A percentile compares a stretch with the other conserved stretches of the same genome.
Conservation (phyloP, 2,113 vertebrate genomes). For the Elephas maximus region DNA sequence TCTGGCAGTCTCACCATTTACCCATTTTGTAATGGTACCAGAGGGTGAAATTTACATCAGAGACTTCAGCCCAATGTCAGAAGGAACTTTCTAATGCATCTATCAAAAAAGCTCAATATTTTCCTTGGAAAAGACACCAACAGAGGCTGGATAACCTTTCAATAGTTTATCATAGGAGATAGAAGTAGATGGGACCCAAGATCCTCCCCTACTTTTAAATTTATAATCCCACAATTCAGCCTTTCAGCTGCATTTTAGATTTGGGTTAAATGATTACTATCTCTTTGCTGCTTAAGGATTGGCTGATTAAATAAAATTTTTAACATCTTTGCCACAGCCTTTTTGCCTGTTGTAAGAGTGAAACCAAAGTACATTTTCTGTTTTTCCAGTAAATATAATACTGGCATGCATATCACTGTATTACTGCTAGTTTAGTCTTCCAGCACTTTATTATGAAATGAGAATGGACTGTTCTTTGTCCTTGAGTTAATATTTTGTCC, state of each 20-base stretch:
- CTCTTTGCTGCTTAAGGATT: neutral
- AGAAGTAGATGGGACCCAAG: neutral
- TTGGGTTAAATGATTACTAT: neutral
- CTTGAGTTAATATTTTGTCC: conserved; percentile 55
- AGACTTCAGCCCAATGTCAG: neutral
- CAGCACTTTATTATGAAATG: neutral
- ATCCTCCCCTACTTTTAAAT: neutral
- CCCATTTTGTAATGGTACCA: neutral
- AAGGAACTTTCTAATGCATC: conserved; percentile 13
- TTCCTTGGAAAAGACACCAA: conserved; percentile 2
- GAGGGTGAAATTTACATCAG: neutral
- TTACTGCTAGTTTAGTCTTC: neutral
- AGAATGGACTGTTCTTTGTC: conserved; percentile 36
- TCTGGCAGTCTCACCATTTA: neutral
- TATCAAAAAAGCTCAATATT: neutral
- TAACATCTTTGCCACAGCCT: neutral
- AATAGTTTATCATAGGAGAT: neutral
- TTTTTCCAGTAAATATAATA: neutral
- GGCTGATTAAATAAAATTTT: neutral
- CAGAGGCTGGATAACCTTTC: neutral
- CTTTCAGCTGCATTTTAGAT: conserved; percentile 51
- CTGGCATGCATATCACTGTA: neutral
- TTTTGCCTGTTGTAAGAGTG: conserved; percentile 26
- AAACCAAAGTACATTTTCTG: conserved; percentile 20
- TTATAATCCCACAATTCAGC: neutral